Percentiles rank a stretch among this genome's conserved stretches.
These are phyloP conservation scores for Apteryx mantelli DNA, from an alignment of 2,113 vertebrate genomes.

Conservation along the genomic window DNA sequence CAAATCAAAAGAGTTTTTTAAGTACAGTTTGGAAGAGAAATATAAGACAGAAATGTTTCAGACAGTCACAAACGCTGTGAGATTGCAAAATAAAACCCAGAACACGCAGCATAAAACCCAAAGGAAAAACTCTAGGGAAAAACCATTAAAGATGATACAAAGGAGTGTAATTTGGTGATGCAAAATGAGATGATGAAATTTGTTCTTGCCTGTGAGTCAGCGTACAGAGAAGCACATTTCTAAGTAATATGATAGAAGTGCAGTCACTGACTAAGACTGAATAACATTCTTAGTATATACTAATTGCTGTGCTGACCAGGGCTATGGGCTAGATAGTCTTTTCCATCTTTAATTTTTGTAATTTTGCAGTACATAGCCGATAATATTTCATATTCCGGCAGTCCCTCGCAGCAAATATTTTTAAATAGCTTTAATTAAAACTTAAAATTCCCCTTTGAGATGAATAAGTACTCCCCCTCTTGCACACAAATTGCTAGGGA, in stretches of 20 bases:
- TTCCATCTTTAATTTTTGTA: background rate
- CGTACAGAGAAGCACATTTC: background rate
- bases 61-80: background rate
- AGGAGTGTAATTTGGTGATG: background rate
- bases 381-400: background rate
- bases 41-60: background rate
- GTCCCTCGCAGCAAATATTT: background rate
- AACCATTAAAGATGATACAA: background rate
- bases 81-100: background rate
- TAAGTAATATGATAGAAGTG: background rate
- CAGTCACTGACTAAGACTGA: background rate
- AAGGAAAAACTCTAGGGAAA: background rate
- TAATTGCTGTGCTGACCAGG: background rate
- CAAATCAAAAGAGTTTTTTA: background rate
- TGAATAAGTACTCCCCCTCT: background rate
- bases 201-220: conserved; percentile 28
- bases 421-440: background rate
- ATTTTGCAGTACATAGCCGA: background rate
- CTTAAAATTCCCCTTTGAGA: background rate
- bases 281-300: background rate
- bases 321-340: background rate
- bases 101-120: background rate
- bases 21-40: background rate
- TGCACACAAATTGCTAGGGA: background rate
- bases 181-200: conserved; percentile 38